Evolutionary conservation across 2,888 invertebrate genomes (phyloP).

Genomic region (Volucella inflata): DNA sequence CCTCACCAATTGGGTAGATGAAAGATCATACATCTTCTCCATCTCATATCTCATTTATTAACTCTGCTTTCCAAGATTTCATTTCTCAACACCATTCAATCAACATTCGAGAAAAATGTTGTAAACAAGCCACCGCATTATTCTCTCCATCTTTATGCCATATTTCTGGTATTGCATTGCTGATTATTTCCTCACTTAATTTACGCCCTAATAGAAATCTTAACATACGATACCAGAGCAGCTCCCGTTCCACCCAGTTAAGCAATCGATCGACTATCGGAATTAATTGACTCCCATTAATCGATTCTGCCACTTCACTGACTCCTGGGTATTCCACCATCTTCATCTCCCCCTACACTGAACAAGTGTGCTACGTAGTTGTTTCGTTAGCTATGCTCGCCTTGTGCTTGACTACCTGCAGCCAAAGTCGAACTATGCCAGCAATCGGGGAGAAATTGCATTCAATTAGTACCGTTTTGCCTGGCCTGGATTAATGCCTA

Average conservation of each 20-base stretch:
- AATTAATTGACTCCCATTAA: conserved; percentile 71
- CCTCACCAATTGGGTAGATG: too few relatives aligned
- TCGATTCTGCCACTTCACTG: conserved; percentile 70
- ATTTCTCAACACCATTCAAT: too few relatives aligned
- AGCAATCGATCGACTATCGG: conserved; percentile 56
- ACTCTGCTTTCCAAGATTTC: too few relatives aligned
- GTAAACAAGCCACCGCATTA: too few relatives aligned
- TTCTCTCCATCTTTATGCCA: too few relatives aligned
- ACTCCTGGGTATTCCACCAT: conserved; percentile 44
- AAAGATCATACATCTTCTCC: too few relatives aligned
- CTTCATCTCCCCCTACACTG: neutral
- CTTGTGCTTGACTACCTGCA: conserved; percentile 7
- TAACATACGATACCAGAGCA: too few relatives aligned
- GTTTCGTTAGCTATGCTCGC: neutral
- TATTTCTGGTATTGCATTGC: too few relatives aligned
- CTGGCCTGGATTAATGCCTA: conserved; percentile 64
- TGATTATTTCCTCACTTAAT: too few relatives aligned
- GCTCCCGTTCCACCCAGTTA: conserved; percentile 22
- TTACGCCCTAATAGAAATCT: too few relatives aligned
- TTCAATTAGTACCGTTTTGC: conserved; percentile 69
- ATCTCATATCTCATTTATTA: too few relatives aligned
- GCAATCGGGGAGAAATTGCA: conserved; percentile 50
- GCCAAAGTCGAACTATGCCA: conserved; percentile 20
- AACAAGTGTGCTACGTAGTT: neutral
- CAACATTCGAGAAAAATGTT: too few relatives aligned